Conservation (phyloP, 2,113 vertebrate species). For the Alosa alosa region DNA sequence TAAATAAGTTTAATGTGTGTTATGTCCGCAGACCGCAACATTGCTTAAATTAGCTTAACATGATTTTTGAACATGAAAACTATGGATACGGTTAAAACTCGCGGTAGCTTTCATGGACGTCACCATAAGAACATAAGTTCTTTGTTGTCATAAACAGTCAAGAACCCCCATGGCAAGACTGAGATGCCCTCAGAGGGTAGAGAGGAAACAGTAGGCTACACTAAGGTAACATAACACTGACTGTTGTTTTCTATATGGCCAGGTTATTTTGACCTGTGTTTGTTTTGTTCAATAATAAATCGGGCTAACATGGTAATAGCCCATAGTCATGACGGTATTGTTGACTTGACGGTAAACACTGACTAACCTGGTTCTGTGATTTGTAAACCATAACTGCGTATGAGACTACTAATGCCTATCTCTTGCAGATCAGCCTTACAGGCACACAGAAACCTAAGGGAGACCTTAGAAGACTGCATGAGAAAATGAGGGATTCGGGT, state of each 20-base stretch:
- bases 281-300: conserved; percentile 10
- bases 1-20: background rate
- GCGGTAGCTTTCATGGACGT: conserved; percentile 57
- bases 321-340: background rate
- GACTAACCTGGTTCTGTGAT: background rate
- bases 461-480: background rate
- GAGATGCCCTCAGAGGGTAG: conserved; percentile 82
- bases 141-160: conserved; percentile 91
- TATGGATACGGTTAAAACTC: conserved; percentile 87
- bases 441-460: background rate
- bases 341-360: background rate
- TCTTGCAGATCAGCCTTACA: background rate
- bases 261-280: conserved; percentile 1
- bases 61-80: conserved; percentile 66
- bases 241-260: background rate
- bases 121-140: conserved; percentile 88
- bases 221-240: background rate
- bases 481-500: conserved; percentile 23
- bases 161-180: conserved; percentile 93
- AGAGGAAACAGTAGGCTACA: background rate
- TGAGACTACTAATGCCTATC: background rate
- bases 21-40: background rate
- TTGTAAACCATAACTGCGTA: background rate
- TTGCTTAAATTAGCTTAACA: background rate
- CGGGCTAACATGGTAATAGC: background rate